Evolutionary conservation across 1,140 invertebrate genomes (phyloP).

Genomic region (Drosophila seguyi): DNA sequence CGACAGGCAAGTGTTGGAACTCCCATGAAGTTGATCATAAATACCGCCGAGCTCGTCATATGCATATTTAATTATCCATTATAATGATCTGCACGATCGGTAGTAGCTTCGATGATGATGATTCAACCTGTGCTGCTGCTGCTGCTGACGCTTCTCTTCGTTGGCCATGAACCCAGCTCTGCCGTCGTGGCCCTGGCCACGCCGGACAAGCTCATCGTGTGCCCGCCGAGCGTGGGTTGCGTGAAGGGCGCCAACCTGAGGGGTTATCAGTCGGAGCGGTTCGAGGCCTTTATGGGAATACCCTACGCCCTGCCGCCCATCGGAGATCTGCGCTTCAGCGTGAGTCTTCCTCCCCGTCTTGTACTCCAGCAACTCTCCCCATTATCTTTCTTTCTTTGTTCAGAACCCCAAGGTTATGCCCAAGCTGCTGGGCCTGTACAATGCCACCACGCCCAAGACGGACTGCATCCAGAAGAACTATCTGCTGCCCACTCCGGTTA

Average conservation of each 20-base stretch:
- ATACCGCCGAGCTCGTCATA: constrained; percentile 16
- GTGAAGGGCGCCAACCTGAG: constrained; percentile 61
- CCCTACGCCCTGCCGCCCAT: constrained; percentile 79
- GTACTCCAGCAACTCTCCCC: too few relatives aligned
- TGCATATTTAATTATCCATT: constrained; percentile 57
- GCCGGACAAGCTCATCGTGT: constrained; percentile 52
- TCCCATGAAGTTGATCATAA: constrained; percentile 33
- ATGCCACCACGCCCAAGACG: constrained; percentile 60
- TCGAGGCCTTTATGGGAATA: constrained; percentile 81
- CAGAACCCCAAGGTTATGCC: constrained; percentile 75
- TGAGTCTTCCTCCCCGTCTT: constrained; percentile 38
- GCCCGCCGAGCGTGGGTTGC: constrained; percentile 62
- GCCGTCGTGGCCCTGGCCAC: constrained; percentile 7
- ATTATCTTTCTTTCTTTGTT: neutral
- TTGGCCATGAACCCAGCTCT: constrained; percentile 12
- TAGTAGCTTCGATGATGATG: constrained; percentile 24
- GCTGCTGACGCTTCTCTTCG: constrained; percentile 9
- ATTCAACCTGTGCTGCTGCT: constrained; percentile 18
- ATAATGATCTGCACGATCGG: constrained; percentile 33
- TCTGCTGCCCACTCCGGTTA: constrained; percentile 62
- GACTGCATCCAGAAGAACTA: constrained; percentile 84
- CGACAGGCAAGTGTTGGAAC: constrained; percentile 18
- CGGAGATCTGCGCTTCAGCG: constrained; percentile 69
- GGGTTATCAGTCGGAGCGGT: constrained; percentile 61
- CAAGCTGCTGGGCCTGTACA: constrained; percentile 52